Conservation (phyloP, 1,140 invertebrate genomes). For the Himalopsyche phryganea region DNA sequence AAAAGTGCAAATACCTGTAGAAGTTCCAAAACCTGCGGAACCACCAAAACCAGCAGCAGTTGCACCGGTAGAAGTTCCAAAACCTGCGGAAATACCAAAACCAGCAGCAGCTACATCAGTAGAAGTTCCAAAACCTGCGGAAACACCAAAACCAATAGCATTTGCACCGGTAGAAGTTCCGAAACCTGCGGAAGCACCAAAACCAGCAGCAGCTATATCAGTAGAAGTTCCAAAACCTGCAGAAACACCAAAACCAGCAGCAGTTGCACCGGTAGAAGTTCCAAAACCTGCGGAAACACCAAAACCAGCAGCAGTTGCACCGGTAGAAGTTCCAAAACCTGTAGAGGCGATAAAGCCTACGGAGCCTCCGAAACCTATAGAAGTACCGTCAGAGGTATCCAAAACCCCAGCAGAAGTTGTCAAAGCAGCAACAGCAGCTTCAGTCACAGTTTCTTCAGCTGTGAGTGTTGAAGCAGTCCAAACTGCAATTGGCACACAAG, state of each 20-base stretch:
- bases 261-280: conserved; percentile 27
- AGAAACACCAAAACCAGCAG: conserved; percentile 26
- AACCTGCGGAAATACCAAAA: conserved; percentile 25
- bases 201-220: neutral
- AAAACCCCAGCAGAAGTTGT: conserved; percentile 20
- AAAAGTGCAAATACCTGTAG: conserved; percentile 5
- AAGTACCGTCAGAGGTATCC: conserved; percentile 34
- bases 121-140: conserved; percentile 25
- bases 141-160: conserved; percentile 19
- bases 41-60: neutral
- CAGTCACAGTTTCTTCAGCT: conserved; percentile 8
- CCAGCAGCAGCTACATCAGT: conserved; percentile 12
- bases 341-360: conserved; percentile 14
- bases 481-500: conserved; percentile 14
- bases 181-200: conserved; percentile 32
- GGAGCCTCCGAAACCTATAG: no score
- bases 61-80: conserved; percentile 13
- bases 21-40: conserved; percentile 10
- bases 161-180: conserved; percentile 28
- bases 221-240: conserved; percentile 26
- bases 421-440: conserved; percentile 1
- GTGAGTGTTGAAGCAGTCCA: conserved; percentile 23
- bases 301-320: conserved; percentile 10
- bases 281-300: conserved; percentile 33
- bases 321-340: conserved; percentile 9